phyloP scores from a whole-genome alignment of 2,113 vertebrate species.

The Rutilus rutilus region DNA sequence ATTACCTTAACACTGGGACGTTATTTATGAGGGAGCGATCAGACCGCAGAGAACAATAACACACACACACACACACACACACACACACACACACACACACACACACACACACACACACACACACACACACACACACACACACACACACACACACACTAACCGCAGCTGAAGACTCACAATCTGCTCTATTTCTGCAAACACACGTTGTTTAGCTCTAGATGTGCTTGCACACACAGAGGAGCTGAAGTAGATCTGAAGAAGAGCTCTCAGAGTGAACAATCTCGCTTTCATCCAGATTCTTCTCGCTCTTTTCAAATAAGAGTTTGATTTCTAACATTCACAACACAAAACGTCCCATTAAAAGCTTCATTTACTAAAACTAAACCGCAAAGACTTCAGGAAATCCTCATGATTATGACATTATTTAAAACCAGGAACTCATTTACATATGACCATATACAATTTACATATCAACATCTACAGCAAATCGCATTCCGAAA shows the following conservation, averaged over 20 bases:
- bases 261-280: background rate
- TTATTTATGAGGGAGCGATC: conserved; percentile 22
- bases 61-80: background rate
- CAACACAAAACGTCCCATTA: background rate
- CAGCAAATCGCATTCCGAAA: background rate
- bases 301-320: background rate
- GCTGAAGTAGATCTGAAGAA: background rate
- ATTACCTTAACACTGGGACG: background rate
- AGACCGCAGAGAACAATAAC: background rate
- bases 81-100: no score
- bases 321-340: background rate
- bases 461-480: background rate
- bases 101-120: background rate
- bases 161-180: no score
- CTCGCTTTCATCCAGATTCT: background rate
- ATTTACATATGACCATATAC: background rate
- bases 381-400: background rate
- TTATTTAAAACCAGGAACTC: background rate
- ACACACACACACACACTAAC: no score
- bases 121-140: background rate
- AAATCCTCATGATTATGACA: background rate
- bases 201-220: background rate
- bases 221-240: background rate
- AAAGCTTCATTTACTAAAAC: background rate
- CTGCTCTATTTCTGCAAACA: background rate